Base-by-base conservation (phyloP, 2,113 vertebrate genomes). In the Hypanus sabinus region DNA sequence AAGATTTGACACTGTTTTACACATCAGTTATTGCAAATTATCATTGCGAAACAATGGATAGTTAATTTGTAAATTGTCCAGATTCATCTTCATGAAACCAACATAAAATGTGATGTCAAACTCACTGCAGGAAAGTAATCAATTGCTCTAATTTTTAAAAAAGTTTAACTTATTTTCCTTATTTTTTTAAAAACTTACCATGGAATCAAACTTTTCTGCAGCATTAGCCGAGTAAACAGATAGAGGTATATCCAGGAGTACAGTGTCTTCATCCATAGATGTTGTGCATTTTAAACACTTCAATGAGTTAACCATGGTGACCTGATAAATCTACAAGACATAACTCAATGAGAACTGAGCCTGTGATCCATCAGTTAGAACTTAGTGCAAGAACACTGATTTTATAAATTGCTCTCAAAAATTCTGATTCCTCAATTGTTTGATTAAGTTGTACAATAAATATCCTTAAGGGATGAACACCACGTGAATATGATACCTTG, bases 261-360 rank as follows among this genome's bases (percentile, higher is more conserved):
- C 22, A 70, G 16, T 70, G 16, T 71, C 88, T 9, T 71, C 10
- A n/a, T 38, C 22, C 36, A 24, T 18, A 18, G 4, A n/a, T 11
- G 0, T 11, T 11, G 6, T 10, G 65, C 65, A 92, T 30, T 12
- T 7, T 92, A n/a, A 70, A 71, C 88, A 92, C 20, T 70, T 33
- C 88, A 92, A 22, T 14, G 62, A 24, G 36, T 38, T 62, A 92
- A 68, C 88, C n/a, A 92, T 92, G 38, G 2, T 71, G 88, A 92
- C 68, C 88, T 92, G 88, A 92, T 92, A 92, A 36, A 92, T 20
- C 88, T 92, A 24, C 22, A 38, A 70, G 88, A 71, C 20, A 92
- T 11, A 70, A 9, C 1, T 7, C 65, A 68, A 36, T 92, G 88
- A 92, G 33, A 33, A 87, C 55, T 30, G 11, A 87, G 83, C 22